Percentiles rank a stretch among this genome's conserved stretches.
Evolutionary conservation across 1,140 invertebrate genomes (phyloP).

Genomic region (Lanistes nyassanus): DNA sequence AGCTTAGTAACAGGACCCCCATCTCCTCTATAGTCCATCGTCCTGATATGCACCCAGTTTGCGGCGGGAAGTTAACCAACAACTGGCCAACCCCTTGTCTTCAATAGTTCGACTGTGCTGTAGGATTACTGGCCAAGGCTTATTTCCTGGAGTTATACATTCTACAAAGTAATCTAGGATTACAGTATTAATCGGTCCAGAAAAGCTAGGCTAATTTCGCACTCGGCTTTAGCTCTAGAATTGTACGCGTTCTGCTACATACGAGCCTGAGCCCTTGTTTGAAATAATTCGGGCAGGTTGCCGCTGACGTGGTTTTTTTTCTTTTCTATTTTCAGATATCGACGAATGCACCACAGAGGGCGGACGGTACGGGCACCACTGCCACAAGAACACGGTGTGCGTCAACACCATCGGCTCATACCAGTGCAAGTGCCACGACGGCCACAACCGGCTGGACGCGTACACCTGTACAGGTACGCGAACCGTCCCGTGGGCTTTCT

Average conservation of each 20-base stretch:
- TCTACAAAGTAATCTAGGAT: too few species aligned
- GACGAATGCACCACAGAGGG: constrained; percentile 59
- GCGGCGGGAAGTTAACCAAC: too few species aligned
- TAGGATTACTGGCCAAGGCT: too few species aligned
- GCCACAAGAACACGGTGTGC: constrained; percentile 76
- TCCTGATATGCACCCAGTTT: too few species aligned
- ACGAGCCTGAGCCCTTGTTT: neutral
- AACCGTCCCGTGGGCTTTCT: constrained; percentile 15
- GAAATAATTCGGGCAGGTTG: neutral
- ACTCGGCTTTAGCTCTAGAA: too few species aligned
- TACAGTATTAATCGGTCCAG: too few species aligned
- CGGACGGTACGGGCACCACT: constrained; percentile 71
- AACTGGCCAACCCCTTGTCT: too few species aligned
- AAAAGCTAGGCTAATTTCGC: too few species aligned
- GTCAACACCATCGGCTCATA: constrained; percentile 64
- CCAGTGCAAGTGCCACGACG: constrained; percentile 57
- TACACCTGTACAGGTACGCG: constrained; percentile 55
- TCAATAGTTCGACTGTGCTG: too few species aligned
- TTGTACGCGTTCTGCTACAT: neutral
- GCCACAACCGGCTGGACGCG: constrained; percentile 48
- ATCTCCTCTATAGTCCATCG: too few species aligned
- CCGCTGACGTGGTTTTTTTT: neutral
- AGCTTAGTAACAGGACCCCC: too few species aligned
- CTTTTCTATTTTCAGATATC: constrained; percentile 52
- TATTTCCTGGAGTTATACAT: too few species aligned